Evolutionary conservation across 2,797 vertebrate genomes (phyloP).

Genomic region (Catostomus latipinnis): DNA sequence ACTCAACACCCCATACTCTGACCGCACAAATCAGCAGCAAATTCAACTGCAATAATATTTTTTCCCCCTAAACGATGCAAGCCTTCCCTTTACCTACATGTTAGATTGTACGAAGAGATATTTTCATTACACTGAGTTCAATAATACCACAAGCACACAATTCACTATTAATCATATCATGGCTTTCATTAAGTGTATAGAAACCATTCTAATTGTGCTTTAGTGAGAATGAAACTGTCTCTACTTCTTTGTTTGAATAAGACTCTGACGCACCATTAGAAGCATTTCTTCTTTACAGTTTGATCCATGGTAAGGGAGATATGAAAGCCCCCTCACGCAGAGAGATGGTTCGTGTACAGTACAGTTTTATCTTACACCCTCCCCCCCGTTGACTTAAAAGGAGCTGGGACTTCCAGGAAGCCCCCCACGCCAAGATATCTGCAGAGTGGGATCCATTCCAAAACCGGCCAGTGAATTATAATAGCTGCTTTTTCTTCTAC

Average conservation of each 20-base stretch:
- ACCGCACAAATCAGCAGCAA: not conserved
- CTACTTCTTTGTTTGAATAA: not conserved
- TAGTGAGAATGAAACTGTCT: not conserved
- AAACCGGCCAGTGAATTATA: conserved; percentile 60
- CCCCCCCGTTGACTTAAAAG: conserved; percentile 72
- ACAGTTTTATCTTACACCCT: conserved; percentile 73
- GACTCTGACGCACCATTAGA: not conserved
- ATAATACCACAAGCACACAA: not conserved
- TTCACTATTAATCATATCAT: not conserved
- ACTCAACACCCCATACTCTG: not conserved
- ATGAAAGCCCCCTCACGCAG: conserved; percentile 47
- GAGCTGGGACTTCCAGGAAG: conserved; percentile 70
- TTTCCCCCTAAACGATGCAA: not conserved
- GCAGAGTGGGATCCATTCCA: conserved; percentile 58
- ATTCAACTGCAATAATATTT: not conserved
- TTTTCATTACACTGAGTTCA: not conserved
- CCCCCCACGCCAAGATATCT: conserved; percentile 62
- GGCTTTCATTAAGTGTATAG: not conserved
- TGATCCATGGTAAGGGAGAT: conserved; percentile 51
- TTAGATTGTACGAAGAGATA: not conserved
- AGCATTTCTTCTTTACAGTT: conserved; percentile 22
- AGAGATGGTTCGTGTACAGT: conserved; percentile 61
- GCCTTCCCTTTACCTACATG: not conserved
- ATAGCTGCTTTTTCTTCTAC: conserved; percentile 48
- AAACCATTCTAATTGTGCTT: not conserved